phyloP scores from a whole-genome alignment of 2,113 vertebrate genomes.

The Speoplatyrhinus poulsoni region DNA sequence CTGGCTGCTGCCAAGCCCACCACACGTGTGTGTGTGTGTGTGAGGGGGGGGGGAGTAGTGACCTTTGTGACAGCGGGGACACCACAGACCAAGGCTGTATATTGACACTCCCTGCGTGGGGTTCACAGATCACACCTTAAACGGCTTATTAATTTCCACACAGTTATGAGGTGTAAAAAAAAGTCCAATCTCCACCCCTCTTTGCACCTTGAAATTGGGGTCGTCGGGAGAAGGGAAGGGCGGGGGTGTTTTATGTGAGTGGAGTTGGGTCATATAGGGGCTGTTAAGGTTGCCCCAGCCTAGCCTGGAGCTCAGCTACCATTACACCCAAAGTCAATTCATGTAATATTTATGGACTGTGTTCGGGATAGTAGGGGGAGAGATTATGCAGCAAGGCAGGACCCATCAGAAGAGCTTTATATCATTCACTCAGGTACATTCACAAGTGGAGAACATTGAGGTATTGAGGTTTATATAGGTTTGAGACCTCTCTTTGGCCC shows the following conservation, averaged over 20 bases:
- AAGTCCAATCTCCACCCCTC: conserved; percentile 48
- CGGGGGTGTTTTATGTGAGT: conserved; percentile 7
- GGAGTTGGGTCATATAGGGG: background rate
- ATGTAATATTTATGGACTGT: conserved; percentile 66
- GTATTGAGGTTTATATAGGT: conserved; percentile 53
- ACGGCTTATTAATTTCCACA: conserved; percentile 75
- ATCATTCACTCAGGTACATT: conserved; percentile 65
- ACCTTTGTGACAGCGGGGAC: conserved; percentile 68
- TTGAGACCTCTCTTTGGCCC: conserved; percentile 32
- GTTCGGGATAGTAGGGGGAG: conserved; percentile 28
- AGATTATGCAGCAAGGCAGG: conserved; percentile 47
- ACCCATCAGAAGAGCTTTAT: conserved; percentile 41
- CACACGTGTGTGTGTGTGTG: conserved; percentile 91
- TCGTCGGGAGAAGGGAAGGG: conserved; percentile 8
- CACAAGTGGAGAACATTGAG: conserved; percentile 64
- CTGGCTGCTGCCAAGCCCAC: conserved; percentile 81
- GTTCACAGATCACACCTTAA: conserved; percentile 73
- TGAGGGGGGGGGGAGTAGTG: conserved; percentile 47
- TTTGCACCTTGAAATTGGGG: conserved; percentile 56
- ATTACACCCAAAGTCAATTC: conserved; percentile 66
- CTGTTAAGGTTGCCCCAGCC: conserved; percentile 8
- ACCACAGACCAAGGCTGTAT: conserved; percentile 37
- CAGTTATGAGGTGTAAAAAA: conserved; percentile 64
- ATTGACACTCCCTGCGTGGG: conserved; percentile 55
- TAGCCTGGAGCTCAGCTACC: conserved; percentile 41